Conservation (phyloP, 2,797 vertebrate species). For the Discoglossus pictus region DNA sequence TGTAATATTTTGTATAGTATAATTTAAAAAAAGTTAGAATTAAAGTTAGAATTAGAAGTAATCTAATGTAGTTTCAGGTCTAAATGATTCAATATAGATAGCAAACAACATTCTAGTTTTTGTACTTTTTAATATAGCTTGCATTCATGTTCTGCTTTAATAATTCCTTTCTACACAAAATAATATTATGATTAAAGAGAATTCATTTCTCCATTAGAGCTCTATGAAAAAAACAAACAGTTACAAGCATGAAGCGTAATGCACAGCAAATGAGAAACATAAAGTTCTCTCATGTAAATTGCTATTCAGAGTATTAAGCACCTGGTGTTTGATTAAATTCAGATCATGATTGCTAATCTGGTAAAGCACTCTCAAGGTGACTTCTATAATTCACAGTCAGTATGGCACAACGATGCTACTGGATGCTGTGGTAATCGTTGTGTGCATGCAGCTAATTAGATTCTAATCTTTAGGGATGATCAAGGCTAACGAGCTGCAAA, state of each 20-base stretch:
- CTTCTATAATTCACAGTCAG: slow-evolving; percentile 52
- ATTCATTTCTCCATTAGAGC: background rate
- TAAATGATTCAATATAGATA: no score
- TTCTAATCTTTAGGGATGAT: slow-evolving; percentile 52
- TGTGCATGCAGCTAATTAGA: slow-evolving; percentile 52
- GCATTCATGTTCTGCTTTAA: background rate
- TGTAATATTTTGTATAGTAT: no score
- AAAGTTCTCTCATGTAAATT: slow-evolving; percentile 51
- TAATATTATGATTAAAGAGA: background rate
- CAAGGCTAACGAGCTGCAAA: slow-evolving; percentile 51
- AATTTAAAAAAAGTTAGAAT: no score
- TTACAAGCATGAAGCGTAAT: slow-evolving; percentile 42
- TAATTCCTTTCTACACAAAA: background rate
- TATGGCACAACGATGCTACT: slow-evolving; percentile 50
- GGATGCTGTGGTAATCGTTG: slow-evolving; percentile 48
- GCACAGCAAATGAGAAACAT: slow-evolving; percentile 49
- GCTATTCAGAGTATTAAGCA: slow-evolving; percentile 50
- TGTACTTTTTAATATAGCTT: no score
- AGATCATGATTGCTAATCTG: slow-evolving; percentile 51
- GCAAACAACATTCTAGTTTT: no score
- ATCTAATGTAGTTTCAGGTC: no score
- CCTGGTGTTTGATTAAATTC: slow-evolving; percentile 54
- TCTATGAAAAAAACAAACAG: slow-evolving; percentile 28
- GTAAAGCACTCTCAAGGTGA: slow-evolving; percentile 52
- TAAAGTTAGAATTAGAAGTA: no score